A percentile compares a stretch with the other conserved stretches of the same genome.
phyloP scores from a whole-genome alignment of 2,888 invertebrate species.

The Caenorhabditis doughertyi region DNA sequence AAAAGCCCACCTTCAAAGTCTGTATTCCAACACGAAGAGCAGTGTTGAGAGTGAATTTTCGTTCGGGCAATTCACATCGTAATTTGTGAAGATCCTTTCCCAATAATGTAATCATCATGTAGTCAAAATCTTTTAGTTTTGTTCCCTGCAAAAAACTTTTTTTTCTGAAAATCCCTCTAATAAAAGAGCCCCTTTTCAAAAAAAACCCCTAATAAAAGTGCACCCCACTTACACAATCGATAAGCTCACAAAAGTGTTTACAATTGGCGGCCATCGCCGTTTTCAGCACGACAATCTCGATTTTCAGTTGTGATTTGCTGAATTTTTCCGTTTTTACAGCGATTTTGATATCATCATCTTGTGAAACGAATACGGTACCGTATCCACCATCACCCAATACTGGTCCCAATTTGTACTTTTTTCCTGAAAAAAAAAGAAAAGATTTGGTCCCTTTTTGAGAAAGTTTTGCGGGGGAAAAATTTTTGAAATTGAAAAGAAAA shows the following conservation, averaged over 20 bases:
- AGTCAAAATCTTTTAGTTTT: slow-evolving; percentile 72
- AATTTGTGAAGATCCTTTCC: slow-evolving; percentile 77
- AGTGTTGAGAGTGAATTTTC: slow-evolving; percentile 73
- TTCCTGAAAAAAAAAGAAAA: slow-evolving; percentile 3
- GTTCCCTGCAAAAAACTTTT: slow-evolving; percentile 66
- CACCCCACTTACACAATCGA: slow-evolving; percentile 70
- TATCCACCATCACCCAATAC: slow-evolving; percentile 77
- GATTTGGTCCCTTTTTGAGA: neutral
- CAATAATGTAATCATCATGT: slow-evolving; percentile 74
- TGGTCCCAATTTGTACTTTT: slow-evolving; percentile 66
- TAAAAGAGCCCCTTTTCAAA: neutral
- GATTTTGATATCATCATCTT: slow-evolving; percentile 65
- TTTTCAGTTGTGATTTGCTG: slow-evolving; percentile 74
- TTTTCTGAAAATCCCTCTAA: neutral
- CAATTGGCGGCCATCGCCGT: slow-evolving; percentile 66
- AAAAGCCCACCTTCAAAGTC: slow-evolving; percentile 66
- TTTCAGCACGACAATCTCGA: slow-evolving; percentile 75
- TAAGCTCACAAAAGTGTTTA: slow-evolving; percentile 74
- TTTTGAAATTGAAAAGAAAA: too few relatives aligned
- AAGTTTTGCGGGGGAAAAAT: too few relatives aligned
- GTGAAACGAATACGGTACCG: slow-evolving; percentile 69
- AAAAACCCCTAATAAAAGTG: neutral
- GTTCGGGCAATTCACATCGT: slow-evolving; percentile 70
- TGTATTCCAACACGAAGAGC: slow-evolving; percentile 71
- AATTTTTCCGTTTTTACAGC: slow-evolving; percentile 78